Conservation (phyloP, 2,888 invertebrate species). For the Ommatoiulus sabulosus region DNA sequence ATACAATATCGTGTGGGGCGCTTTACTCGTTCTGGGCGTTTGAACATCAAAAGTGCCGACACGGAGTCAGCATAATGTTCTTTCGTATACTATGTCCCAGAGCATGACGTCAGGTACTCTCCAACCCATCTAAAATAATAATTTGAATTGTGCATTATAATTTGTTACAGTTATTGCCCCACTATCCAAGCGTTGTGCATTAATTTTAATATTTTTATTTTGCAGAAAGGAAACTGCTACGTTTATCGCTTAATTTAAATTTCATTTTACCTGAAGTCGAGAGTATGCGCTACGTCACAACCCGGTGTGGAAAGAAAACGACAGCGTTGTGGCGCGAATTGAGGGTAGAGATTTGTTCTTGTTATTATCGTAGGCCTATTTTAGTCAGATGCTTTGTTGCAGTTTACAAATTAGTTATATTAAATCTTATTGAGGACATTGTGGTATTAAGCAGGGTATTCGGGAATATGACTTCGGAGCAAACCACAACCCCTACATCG, state of each 20-base stretch:
- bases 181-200: not conserved
- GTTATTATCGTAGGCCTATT: not conserved
- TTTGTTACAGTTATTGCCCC: not conserved
- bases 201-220: not conserved
- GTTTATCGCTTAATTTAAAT: not conserved
- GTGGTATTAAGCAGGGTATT: not conserved
- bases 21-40: too few species aligned
- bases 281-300: not conserved
- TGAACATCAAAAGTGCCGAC: too few species aligned
- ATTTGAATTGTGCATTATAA: not conserved
- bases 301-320: not conserved
- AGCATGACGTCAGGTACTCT: constrained; percentile 41
- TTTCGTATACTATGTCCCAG: too few species aligned
- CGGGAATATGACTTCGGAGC: constrained; percentile 40
- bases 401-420: not conserved
- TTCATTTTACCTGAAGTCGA: not conserved
- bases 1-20: too few species aligned
- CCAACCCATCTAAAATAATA: not conserved
- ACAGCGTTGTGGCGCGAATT: not conserved
- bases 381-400: not conserved
- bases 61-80: too few species aligned
- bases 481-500: constrained; percentile 34
- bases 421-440: not conserved
- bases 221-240: not conserved
- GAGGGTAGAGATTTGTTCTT: not conserved